These are phyloP conservation scores for Maniola jurtina DNA, from an alignment of 1,140 invertebrate genomes.

Conservation along the genomic window DNA sequence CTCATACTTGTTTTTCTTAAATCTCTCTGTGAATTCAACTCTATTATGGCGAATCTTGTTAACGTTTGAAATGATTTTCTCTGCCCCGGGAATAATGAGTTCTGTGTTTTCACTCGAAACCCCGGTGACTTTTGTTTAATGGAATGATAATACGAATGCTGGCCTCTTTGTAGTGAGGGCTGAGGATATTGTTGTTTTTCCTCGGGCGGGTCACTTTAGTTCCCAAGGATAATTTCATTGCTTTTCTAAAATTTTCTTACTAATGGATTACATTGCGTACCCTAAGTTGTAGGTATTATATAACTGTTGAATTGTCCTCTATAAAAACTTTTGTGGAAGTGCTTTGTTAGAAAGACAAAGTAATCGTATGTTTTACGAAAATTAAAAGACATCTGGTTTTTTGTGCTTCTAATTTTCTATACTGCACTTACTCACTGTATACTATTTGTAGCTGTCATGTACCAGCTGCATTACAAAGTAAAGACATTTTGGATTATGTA, in stretches of 20 bases:
- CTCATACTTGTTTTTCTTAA: constrained; percentile 74
- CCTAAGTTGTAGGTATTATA: constrained; percentile 34
- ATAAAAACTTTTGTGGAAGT: constrained; percentile 14
- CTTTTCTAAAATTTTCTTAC: constrained; percentile 55
- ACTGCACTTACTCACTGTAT: too few relatives aligned
- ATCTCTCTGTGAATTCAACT: constrained; percentile 73
- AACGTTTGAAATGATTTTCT: constrained; percentile 76
- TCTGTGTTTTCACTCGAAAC: constrained; percentile 75
- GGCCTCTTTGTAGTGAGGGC: constrained; percentile 69
- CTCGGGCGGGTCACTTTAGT: constrained; percentile 69
- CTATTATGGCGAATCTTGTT: constrained; percentile 76
- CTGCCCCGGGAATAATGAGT: constrained; percentile 73
- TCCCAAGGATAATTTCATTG: constrained; percentile 69
- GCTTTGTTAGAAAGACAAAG: constrained; percentile 29
- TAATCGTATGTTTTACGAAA: constrained; percentile 1
- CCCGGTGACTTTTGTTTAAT: constrained; percentile 77
- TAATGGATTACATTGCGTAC: constrained; percentile 48
- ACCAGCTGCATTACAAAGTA: too few relatives aligned
- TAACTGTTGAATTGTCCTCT: constrained; percentile 37
- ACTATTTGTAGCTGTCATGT: too few relatives aligned
- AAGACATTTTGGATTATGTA: too few relatives aligned
- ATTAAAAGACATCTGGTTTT: background rate
- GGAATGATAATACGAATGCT: constrained; percentile 77
- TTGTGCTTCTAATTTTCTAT: too few relatives aligned
- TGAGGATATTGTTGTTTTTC: constrained; percentile 71